phyloP scores from a whole-genome alignment of 2,888 invertebrate genomes.

The Labia minor region DNA sequence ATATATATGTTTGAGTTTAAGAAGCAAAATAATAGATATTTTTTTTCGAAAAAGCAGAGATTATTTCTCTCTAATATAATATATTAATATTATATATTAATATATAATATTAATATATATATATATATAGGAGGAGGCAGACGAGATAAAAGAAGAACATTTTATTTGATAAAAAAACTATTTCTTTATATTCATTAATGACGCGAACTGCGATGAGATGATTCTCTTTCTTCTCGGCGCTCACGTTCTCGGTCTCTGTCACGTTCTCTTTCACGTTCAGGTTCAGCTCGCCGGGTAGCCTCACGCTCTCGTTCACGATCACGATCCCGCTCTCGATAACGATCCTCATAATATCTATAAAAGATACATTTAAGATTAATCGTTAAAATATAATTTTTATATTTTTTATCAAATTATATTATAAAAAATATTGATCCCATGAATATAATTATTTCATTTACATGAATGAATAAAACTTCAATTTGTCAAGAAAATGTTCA shows the following conservation, averaged over 20 bases:
- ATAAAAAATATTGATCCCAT: no score
- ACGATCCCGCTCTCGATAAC: slow-evolving; percentile 57
- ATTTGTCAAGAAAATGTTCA: no score
- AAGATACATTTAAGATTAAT: no score
- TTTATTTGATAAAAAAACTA: no score
- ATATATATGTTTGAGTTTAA: no score
- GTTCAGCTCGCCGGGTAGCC: slow-evolving; percentile 20
- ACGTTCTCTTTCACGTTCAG: slow-evolving; percentile 25
- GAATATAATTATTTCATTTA: no score
- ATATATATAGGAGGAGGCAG: neutral
- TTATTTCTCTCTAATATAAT: no score
- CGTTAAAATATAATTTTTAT: slow-evolving; percentile 29
- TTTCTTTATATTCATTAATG: slow-evolving; percentile 39
- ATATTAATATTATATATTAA: no score
- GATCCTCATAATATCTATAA: slow-evolving; percentile 76
- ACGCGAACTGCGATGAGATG: slow-evolving; percentile 51
- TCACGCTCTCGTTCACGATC: slow-evolving; percentile 29
- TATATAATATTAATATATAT: no score
- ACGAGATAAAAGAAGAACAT: no score
- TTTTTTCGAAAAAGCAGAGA: neutral
- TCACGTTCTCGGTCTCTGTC: slow-evolving; percentile 24
- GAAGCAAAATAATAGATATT: neutral
- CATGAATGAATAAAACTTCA: no score
- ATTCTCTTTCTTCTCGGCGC: slow-evolving; percentile 33
- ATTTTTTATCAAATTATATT: no score